phyloP scores from a whole-genome alignment of 2,797 vertebrate genomes.

The Thripadectes ignobilis region DNA sequence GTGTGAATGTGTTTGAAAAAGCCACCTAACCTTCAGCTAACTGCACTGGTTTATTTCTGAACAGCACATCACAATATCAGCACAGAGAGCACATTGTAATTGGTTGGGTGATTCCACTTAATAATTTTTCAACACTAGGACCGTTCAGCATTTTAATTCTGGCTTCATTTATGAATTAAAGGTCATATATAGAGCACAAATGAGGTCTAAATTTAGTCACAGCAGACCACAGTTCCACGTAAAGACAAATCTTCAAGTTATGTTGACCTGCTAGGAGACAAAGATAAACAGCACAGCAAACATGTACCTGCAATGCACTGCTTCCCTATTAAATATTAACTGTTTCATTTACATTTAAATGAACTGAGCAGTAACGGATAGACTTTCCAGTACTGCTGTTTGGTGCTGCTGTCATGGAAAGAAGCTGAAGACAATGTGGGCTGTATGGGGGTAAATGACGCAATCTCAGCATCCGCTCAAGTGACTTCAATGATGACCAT shows the following conservation, averaged over 20 bases:
- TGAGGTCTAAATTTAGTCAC: slow-evolving; percentile 93
- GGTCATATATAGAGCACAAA: slow-evolving; percentile 88
- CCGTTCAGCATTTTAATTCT: slow-evolving; percentile 69
- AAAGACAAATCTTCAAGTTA: slow-evolving; percentile 93
- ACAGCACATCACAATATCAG: slow-evolving; percentile 61
- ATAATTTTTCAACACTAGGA: slow-evolving; percentile 60
- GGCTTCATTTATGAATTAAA: slow-evolving; percentile 83
- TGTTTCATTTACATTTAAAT: slow-evolving; percentile 88
- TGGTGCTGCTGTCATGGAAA: slow-evolving; percentile 77
- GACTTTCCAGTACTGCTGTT: slow-evolving; percentile 73
- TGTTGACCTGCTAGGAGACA: slow-evolving; percentile 86
- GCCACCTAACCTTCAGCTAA: slow-evolving; percentile 70
- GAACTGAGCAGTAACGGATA: slow-evolving; percentile 76
- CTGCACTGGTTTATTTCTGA: slow-evolving; percentile 76
- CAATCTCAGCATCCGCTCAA: slow-evolving; percentile 77
- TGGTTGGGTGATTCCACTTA: slow-evolving; percentile 45
- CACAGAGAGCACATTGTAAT: slow-evolving; percentile 60
- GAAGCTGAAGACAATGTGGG: slow-evolving; percentile 70
- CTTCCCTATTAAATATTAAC: slow-evolving; percentile 87
- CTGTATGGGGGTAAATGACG: slow-evolving; percentile 60
- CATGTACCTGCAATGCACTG: slow-evolving; percentile 78
- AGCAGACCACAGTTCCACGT: slow-evolving; percentile 90
- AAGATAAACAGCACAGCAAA: slow-evolving; percentile 77
- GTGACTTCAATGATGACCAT: slow-evolving; percentile 74
- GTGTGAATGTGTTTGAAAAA: slow-evolving; percentile 72